Evolutionary conservation across 2,888 invertebrate species (phyloP), one percentile per base, ranked within the genome.

Genomic region (Panorpa germanica): DNA sequence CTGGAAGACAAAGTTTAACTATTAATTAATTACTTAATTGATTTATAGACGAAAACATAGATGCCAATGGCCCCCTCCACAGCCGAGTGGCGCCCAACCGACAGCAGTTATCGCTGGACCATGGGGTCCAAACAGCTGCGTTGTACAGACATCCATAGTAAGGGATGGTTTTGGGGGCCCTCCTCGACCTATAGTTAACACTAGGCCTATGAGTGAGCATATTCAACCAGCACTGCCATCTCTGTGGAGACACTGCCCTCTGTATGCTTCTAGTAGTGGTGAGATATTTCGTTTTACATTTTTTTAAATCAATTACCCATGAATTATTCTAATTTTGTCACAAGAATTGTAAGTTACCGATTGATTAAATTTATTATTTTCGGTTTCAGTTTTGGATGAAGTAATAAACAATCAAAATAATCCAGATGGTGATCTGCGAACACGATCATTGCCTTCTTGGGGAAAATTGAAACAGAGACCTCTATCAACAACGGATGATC

Each of bases 381-480:
- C 34, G 31, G 28, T 40, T 44, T 30, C 43, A 70, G 70, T 71
- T 59, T 46, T 71, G 41, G 69, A 68, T 41, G 70, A 70, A 43
- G 55, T 65, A 36, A 60, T 61, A 40, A 45, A 50, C 19, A 44
- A 48, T 2, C 57, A 59, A 3, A 57, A 52, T 28, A 48, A 54
- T n/a, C n/a, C 35, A 39, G 62, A 55, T 39, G 57, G 55, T 25
- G 50, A 52, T 44, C 65, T 57, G 46, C 49, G 36, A 52, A 75
- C 75, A 0, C 57, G 75, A 27, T 75, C 75, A 41, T 54, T 76
- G 40, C 77, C 77, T 1, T 70, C 75, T 4, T 74, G 74, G 61
- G 66, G 74, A 18, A 57, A 74, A 19, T 66, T 70, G n/a, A 69
- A 70, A 45, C 70, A 70, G 14, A 55, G 72, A 21, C 71, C 72